A percentile compares a stretch with the other conserved stretches of the same genome.
Conservation (phyloP, 2,797 vertebrate genomes). For the Varecia variegata region DNA sequence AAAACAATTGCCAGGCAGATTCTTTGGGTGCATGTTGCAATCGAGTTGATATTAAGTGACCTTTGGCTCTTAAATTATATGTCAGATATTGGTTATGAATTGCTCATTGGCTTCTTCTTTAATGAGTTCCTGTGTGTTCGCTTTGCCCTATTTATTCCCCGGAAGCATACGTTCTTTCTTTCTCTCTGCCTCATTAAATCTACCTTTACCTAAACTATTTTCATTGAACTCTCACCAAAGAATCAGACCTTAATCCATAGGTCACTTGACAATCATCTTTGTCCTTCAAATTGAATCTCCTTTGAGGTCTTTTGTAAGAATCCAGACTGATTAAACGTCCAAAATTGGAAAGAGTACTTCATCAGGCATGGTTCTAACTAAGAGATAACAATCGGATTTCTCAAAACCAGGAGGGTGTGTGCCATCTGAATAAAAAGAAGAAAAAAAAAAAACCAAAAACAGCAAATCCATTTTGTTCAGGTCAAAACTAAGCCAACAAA, state of each 20-base stretch:
- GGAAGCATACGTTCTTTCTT: slow-evolving; percentile 38
- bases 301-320: slow-evolving; percentile 53
- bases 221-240: slow-evolving; percentile 12
- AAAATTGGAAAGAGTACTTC: slow-evolving; percentile 30
- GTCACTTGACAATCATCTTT: slow-evolving; percentile 56
- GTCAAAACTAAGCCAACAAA: slow-evolving; percentile 59
- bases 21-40: slow-evolving; percentile 38
- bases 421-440: slow-evolving; percentile 58
- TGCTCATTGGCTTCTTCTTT: slow-evolving; percentile 37
- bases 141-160: slow-evolving; percentile 5
- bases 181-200: slow-evolving; percentile 49
- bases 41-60: slow-evolving; percentile 60
- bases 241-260: slow-evolving; percentile 22
- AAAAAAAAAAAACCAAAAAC: slow-evolving; percentile 24
- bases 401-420: slow-evolving; percentile 57
- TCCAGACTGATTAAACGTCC: slow-evolving; percentile 31
- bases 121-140: slow-evolving; percentile 44
- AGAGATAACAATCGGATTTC: slow-evolving; percentile 64
- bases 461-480: slow-evolving; percentile 71
- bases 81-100: slow-evolving; percentile 59
- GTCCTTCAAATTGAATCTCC: slow-evolving; percentile 43
- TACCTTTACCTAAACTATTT: slow-evolving; percentile 49
- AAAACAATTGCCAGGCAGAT: slow-evolving; percentile 14
- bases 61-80: slow-evolving; percentile 63
- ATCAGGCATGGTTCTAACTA: slow-evolving; percentile 8